Conservation (phyloP, 1,140 invertebrate genomes). For the Coptotermes formosanus region DNA sequence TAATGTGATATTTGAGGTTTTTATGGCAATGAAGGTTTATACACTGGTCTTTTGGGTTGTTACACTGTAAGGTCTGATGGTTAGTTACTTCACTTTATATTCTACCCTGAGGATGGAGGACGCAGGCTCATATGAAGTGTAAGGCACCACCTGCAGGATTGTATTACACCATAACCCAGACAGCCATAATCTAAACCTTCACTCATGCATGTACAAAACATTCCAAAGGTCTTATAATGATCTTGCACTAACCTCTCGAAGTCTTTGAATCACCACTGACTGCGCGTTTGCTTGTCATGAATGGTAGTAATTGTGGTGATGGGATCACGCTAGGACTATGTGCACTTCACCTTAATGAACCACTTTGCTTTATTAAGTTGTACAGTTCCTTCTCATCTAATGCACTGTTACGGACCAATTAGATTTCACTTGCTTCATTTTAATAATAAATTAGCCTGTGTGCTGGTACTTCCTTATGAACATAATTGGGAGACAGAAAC, state of each 20-base stretch:
- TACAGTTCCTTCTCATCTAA: not conserved
- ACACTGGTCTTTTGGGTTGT: too few species aligned
- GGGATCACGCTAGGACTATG: not conserved
- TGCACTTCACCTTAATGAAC: not conserved
- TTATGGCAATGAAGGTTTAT: too few species aligned
- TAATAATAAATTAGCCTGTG: not conserved
- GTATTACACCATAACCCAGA: too few species aligned
- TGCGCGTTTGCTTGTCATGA: not conserved
- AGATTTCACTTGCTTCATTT: not conserved
- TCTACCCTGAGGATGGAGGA: too few species aligned
- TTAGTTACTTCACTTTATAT: too few species aligned
- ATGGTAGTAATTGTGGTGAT: not conserved
- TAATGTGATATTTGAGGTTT: too few species aligned
- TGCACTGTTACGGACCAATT: not conserved
- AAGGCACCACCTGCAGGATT: too few species aligned
- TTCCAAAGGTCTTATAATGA: not conserved
- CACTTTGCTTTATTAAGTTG: not conserved
- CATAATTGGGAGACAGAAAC: too few species aligned
- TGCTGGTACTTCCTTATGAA: not conserved
- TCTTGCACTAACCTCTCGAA: not conserved
- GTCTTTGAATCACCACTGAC: not conserved
- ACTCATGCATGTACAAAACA: not conserved
- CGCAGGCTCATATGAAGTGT: too few species aligned
- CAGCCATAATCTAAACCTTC: too few species aligned
- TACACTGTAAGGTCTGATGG: too few species aligned